These are phyloP conservation scores for Batillaria attramentaria DNA, from an alignment of 1,140 invertebrate species.

Conservation along the genomic window DNA sequence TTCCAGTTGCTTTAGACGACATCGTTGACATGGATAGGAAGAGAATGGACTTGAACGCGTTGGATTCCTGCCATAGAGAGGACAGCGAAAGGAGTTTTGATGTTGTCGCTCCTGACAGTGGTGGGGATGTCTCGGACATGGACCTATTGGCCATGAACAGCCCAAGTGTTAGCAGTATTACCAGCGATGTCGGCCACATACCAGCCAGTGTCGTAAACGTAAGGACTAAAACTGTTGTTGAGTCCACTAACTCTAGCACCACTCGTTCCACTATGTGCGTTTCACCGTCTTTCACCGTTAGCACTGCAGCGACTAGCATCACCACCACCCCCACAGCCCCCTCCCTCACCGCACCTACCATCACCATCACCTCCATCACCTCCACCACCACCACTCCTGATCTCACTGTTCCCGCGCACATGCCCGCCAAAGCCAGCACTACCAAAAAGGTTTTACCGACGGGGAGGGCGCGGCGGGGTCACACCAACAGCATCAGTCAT, in stretches of 20 bases:
- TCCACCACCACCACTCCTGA: not conserved
- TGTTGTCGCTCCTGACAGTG: too few relatives aligned
- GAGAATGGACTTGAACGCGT: too few relatives aligned
- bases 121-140: too few relatives aligned
- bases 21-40: too few relatives aligned
- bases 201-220: not conserved
- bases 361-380: not conserved
- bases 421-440: not conserved
- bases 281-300: too few relatives aligned
- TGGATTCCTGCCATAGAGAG: too few relatives aligned
- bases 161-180: not conserved
- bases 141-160: not conserved
- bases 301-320: not conserved
- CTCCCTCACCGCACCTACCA: not conserved
- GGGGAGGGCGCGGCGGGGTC: not conserved
- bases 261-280: too few relatives aligned
- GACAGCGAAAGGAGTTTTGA: too few relatives aligned
- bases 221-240: not conserved
- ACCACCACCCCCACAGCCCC: not conserved
- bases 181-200: not conserved
- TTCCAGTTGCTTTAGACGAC: too few relatives aligned
- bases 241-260: too few relatives aligned
- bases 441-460: not conserved
- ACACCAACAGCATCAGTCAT: slow-evolving; percentile 14
- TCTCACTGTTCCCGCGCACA: not conserved